A percentile compares a stretch with the other conserved stretches of the same genome.
Conservation (phyloP, 2,797 vertebrate genomes). For the Tiaroga cobitis region DNA sequence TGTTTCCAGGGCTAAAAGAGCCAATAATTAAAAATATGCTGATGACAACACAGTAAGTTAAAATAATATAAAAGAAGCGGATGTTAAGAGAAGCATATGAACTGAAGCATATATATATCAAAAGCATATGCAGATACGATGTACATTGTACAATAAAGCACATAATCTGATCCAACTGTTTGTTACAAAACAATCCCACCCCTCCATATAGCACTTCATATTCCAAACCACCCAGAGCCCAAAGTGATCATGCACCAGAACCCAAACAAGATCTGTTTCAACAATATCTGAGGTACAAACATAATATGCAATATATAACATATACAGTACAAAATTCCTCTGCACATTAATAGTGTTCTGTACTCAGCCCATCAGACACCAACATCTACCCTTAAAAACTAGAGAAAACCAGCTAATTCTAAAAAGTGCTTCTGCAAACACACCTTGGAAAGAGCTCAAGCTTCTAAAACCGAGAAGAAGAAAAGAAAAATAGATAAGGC, state of each 20-base stretch:
- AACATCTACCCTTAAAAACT: not conserved
- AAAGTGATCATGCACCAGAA: not conserved
- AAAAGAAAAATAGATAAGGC: not conserved
- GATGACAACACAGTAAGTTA: not conserved
- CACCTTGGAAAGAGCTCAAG: not conserved
- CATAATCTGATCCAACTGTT: not conserved
- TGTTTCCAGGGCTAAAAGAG: not conserved
- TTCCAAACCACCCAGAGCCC: not conserved
- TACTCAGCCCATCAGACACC: not conserved
- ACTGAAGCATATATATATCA: not conserved
- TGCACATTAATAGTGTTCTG: not conserved
- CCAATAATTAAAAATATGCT: not conserved
- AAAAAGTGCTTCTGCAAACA: not conserved
- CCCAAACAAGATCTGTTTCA: not conserved
- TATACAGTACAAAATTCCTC: too few species aligned
- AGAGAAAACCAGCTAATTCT: slow-evolving; percentile 2
- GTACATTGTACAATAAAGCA: not conserved
- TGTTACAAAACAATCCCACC: not conserved
- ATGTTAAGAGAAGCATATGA: not conserved
- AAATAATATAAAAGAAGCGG: not conserved
- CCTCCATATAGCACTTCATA: not conserved
- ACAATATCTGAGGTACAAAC: not conserved
- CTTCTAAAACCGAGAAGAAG: not conserved
- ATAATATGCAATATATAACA: not conserved
- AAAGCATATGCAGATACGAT: not conserved